phyloP scores from a whole-genome alignment of 2,797 vertebrate genomes.

The Pelodytes ibericus region DNA sequence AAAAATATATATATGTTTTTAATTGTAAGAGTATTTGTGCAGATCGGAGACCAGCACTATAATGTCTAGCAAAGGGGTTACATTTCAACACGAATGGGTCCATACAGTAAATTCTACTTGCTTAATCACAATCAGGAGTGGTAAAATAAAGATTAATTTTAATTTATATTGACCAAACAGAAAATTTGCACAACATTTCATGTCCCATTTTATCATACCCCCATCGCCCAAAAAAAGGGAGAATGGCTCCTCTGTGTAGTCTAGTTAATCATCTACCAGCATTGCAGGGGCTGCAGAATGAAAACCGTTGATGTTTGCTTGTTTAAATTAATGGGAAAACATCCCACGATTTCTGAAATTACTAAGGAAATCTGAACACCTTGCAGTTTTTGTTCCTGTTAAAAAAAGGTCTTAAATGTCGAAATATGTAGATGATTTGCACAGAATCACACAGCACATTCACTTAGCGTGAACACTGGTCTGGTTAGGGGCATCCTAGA shows the following conservation, averaged over 20 bases:
- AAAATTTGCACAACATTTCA: not conserved
- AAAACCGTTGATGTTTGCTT: constrained; percentile 47
- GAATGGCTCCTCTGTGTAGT: not conserved
- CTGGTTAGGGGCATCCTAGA: not conserved
- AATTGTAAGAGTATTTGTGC: too few relatives aligned
- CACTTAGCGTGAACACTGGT: not conserved
- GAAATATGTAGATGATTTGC: constrained; percentile 10
- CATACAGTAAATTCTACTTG: too few relatives aligned
- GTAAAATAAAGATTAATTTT: too few relatives aligned
- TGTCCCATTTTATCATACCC: not conserved
- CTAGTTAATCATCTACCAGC: constrained; percentile 48
- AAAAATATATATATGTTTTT: not conserved
- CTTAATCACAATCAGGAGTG: too few relatives aligned
- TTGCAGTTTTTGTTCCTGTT: constrained; percentile 40
- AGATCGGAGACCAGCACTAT: too few relatives aligned
- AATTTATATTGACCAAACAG: too few relatives aligned
- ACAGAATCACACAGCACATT: not conserved
- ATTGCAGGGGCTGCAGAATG: constrained; percentile 35
- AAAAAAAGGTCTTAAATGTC: constrained; percentile 24
- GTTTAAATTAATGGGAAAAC: constrained; percentile 39
- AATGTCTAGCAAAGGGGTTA: too few relatives aligned
- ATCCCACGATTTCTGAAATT: constrained; percentile 43
- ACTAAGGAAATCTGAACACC: constrained; percentile 20
- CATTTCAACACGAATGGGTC: too few relatives aligned
- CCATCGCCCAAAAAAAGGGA: not conserved